Base-by-base conservation (phyloP, 2,113 vertebrate species). In the Chaetodon auriga region DNA sequence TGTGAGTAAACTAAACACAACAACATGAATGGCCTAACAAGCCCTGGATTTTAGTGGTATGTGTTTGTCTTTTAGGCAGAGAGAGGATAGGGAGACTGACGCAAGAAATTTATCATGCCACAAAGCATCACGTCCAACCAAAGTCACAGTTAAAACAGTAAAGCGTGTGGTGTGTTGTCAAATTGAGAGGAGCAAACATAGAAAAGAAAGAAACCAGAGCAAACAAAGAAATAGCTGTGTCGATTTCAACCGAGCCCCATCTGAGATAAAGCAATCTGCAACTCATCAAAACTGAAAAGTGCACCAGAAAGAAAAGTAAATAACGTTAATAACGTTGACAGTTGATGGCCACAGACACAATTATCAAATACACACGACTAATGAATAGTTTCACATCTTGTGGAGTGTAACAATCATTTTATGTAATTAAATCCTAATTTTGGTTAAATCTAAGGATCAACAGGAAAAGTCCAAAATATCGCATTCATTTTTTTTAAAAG, bases 1-100 rank as follows among this genome's bases (percentile, higher is more conserved):
- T 51, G 65, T 36, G 70, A 38, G 65, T n/a, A 16, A 84, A 58
- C 54, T 25, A 45, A 69, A 38, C 48, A 61, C 14, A 48, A 66
- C 75, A 75, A 30, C 70, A 23, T 19, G 30, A 61, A 45, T 43
- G 51, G 69, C 69, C 43, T 53, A 45, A 66, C 46, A 45, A 66
- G 45, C 1, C 23, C 10, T 35, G 43, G 35, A 3, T 49, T 73
- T 78, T 10, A 78, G 11, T n/a, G 41, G 23, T 19, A 19, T 45
- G 38, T 7, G 25, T 55, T 45, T 53, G 10, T 63, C 6, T 57
- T 63, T 41, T 7, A 13, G 35, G 16, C 30, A 60, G n/a, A 43
- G 48, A 63, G 38, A 35, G 6, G 48, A 63, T 30, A 35, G 6
- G 35, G 57, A 53, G 23, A 21, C 1, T 0, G 55, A 63, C 7